Percentiles rank a stretch among this genome's conserved stretches.
Conservation (phyloP, 1,140 invertebrate genomes). For the Fopius arisanus region DNA sequence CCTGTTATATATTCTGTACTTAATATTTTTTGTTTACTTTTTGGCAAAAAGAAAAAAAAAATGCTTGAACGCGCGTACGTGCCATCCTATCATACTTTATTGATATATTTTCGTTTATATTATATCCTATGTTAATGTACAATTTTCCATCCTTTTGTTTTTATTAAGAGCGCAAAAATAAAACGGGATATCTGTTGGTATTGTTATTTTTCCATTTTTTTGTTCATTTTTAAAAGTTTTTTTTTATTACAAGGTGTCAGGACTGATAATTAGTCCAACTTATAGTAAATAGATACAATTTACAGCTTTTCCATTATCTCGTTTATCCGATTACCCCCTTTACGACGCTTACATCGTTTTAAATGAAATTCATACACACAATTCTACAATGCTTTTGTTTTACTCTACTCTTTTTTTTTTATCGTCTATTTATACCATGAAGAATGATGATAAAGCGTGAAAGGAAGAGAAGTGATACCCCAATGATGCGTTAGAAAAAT, state of each 20-base stretch:
- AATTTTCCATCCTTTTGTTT: constrained; percentile 45
- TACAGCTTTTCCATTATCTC: constrained; percentile 43
- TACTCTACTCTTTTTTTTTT: constrained; percentile 25
- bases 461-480: constrained; percentile 1
- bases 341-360: constrained; percentile 28
- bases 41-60: constrained; percentile 9
- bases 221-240: constrained; percentile 20
- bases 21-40: neutral
- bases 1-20: neutral
- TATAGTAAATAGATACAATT: constrained; percentile 57
- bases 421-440: constrained; percentile 34
- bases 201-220: constrained; percentile 13
- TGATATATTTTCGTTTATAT: constrained; percentile 53
- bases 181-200: constrained; percentile 48
- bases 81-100: constrained; percentile 45
- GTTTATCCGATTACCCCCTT: constrained; percentile 37
- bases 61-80: constrained; percentile 38
- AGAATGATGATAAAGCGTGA: constrained; percentile 36
- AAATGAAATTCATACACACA: constrained; percentile 37
- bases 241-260: constrained; percentile 47
- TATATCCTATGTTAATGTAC: constrained; percentile 59
- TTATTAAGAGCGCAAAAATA: constrained; percentile 58
- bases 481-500: constrained; percentile 34
- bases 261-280: constrained; percentile 41
- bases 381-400: constrained; percentile 38